A percentile compares a stretch with the other conserved stretches of the same genome.
phyloP scores from a whole-genome alignment of 2,113 vertebrate genomes.

The Antechinus stuartii region DNA sequence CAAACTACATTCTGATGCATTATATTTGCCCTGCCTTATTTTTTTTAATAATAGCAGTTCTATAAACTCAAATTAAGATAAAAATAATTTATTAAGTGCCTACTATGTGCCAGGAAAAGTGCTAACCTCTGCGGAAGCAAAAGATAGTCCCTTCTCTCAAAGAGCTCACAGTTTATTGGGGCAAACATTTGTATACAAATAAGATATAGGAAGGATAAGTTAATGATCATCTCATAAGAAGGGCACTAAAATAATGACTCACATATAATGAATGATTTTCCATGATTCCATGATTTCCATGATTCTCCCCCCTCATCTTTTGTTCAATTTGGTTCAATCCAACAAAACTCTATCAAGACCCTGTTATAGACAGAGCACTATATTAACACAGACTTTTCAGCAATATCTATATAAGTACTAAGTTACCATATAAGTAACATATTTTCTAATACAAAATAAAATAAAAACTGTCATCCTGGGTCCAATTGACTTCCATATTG shows the following conservation, averaged over 20 bases:
- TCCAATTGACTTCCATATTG: neutral
- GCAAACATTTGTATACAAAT: neutral
- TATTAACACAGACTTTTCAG: neutral
- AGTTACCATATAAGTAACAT: neutral
- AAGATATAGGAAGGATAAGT: neutral
- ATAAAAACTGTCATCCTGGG: neutral
- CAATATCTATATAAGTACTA: neutral
- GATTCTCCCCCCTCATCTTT: neutral
- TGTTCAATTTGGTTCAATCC: neutral
- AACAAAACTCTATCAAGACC: neutral
- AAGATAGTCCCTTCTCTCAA: neutral
- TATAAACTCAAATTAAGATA: neutral
- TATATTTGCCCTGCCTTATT: neutral
- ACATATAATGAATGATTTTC: neutral
- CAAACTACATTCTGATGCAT: neutral
- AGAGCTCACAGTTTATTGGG: neutral
- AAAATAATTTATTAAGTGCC: neutral
- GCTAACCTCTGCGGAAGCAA: neutral
- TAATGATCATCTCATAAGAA: neutral
- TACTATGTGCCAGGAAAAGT: neutral
- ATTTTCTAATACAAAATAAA: neutral
- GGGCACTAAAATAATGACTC: neutral
- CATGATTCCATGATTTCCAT: neutral
- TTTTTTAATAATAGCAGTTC: neutral
- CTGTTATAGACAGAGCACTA: neutral